Percentiles rank a stretch among this genome's conserved stretches.
Evolutionary conservation across 2,113 vertebrate species (phyloP).

Genomic region (Callaeas wilsoni): DNA sequence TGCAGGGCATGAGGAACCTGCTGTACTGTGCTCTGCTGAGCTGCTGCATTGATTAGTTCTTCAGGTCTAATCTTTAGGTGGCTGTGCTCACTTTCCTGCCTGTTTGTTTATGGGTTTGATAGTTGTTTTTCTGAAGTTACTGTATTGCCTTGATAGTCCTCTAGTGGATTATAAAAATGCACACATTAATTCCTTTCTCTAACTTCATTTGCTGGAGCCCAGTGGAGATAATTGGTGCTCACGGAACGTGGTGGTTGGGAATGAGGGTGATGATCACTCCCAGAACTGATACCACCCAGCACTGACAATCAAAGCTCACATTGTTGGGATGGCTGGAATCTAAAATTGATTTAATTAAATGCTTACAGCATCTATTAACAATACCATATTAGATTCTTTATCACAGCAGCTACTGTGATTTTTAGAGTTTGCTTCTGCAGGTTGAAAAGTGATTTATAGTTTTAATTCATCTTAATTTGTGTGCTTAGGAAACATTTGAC

Average conservation of each 20-base stretch:
- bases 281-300: neutral
- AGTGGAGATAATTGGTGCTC: neutral
- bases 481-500: constrained; percentile 2
- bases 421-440: neutral
- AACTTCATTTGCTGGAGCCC: neutral
- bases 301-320: neutral
- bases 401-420: neutral
- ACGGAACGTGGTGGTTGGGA: neutral
- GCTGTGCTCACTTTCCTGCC: neutral
- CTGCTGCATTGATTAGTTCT: constrained; percentile 15
- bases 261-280: neutral
- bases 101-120: neutral
- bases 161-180: neutral
- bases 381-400: neutral
- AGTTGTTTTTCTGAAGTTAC: neutral
- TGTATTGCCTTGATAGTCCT: neutral
- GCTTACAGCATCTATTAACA: neutral
- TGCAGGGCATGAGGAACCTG: neutral
- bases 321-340: neutral
- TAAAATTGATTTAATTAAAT: constrained; percentile 6
- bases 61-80: constrained; percentile 12
- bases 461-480: constrained; percentile 60
- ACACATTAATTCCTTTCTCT: neutral
- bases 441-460: constrained; percentile 46
- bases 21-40: neutral